Evolutionary conservation across 2,797 vertebrate species (phyloP), one percentile per base, ranked within the genome.

Genomic region (Sebastes cheni): DNA sequence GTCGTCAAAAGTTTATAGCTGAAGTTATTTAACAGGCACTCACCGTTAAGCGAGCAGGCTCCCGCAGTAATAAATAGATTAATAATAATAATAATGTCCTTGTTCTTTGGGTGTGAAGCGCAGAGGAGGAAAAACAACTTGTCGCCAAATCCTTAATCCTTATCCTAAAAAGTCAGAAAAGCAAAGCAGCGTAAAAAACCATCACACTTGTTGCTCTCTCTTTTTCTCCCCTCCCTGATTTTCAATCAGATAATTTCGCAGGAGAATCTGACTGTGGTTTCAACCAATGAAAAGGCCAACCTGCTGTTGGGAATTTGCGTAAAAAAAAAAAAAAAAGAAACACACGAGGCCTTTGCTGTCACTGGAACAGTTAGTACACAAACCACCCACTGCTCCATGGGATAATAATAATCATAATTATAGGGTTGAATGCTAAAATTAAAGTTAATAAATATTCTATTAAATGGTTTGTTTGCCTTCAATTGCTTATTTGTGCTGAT

Each of bases 181-280:
- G 87, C 83, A 93, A 92, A 92, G 90, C 93, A 85, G 86, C 36
- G 84, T 91, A 18, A 83, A 39, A 39, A 89, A 90, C 69, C 92
- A 92, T 92, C 79, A 60, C 88, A 90, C 86, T 91, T 81, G 84
- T 82, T 69, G 90, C 89, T 85, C 77, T 59, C 59, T 83, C 86
- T 88, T 79, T 75, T 89, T 81, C 85, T 90, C 92, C 89, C 95
- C 95, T 95, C 95, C 94, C 95, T 94, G 95, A 96, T 96, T 96
- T 96, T 85, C 95, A 96, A 96, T 96, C 96, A 93, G 95, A 96
- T 94, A 95, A 96, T 87, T 93, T 77, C 84, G 92, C 89, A 87
- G 88, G 79, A 55, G 95, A 96, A 96, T 96, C 96, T 95, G 95
- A 95, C 94, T 91, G 92, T 89, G 95, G 86, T 93, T 92, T 95